Conservation (phyloP, 2,113 vertebrate species). For the Xiphias gladius region DNA sequence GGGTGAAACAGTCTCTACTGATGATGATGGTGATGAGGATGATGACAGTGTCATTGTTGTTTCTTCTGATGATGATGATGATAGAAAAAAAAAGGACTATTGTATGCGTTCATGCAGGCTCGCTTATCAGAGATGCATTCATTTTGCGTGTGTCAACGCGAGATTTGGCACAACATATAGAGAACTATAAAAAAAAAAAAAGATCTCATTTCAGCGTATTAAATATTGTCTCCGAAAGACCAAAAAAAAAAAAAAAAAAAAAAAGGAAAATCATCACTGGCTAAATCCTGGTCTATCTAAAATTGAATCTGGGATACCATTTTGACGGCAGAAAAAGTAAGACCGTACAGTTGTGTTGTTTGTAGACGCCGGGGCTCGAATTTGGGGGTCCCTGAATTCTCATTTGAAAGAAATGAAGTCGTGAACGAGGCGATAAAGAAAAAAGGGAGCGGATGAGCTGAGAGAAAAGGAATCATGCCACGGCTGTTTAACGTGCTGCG, state of each 20-base stretch:
- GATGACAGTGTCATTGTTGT: conserved; percentile 11
- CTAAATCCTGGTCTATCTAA: conserved; percentile 93
- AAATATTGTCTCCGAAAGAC: conserved; percentile 78
- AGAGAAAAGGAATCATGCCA: conserved; percentile 90
- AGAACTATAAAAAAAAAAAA: conserved; percentile 55
- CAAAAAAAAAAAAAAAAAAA: conserved; percentile 54
- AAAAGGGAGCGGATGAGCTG: conserved; percentile 84
- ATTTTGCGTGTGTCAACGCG: conserved; percentile 25
- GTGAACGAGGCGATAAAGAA: conserved; percentile 97
- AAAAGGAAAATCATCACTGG: conserved; percentile 86
- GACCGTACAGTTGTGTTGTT: conserved; percentile 91
- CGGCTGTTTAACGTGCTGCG: conserved; percentile 92
- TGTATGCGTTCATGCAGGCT: conserved; percentile 1
- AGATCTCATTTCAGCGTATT: conserved; percentile 76
- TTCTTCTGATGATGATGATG: conserved; percentile 21
- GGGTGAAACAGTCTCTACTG: conserved; percentile 2
- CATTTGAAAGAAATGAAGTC: conserved; percentile 95
- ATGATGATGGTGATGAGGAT: conserved; percentile 12
- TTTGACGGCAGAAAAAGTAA: conserved; percentile 90
- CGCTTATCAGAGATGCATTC: conserved; percentile 40
- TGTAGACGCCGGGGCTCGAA: conserved; percentile 90
- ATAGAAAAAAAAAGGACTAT: background rate
- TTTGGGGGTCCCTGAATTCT: conserved; percentile 95
- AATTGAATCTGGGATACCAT: conserved; percentile 99
- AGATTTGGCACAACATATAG: conserved; percentile 62